Evolutionary conservation across 2,113 vertebrate species (phyloP).

Genomic region (Miniopterus natalensis): DNA sequence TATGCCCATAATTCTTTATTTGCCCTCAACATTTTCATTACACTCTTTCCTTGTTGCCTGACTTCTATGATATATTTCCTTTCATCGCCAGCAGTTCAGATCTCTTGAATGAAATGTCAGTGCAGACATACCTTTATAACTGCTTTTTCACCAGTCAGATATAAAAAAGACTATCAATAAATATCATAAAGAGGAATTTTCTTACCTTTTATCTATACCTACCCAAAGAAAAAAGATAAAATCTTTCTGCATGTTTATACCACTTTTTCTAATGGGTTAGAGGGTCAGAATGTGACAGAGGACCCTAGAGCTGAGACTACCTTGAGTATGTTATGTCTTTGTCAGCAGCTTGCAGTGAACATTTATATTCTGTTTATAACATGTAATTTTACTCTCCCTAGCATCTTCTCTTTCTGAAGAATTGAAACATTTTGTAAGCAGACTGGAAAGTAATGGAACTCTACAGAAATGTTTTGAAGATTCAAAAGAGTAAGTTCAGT

Average conservation of each 20-base stretch:
- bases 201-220: conserved; percentile 49
- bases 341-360: conserved; percentile 11
- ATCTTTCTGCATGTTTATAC: neutral
- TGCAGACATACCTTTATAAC: neutral
- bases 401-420: conserved; percentile 83
- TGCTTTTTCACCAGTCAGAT: neutral
- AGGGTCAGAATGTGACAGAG: neutral
- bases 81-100: neutral
- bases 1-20: neutral
- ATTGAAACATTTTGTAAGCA: conserved; percentile 80
- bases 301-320: neutral
- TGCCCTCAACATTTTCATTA: neutral
- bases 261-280: neutral
- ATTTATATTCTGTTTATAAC: neutral
- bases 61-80: conserved; percentile 15
- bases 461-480: conserved; percentile 84
- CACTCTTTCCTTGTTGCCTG: neutral
- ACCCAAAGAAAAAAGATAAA: neutral
- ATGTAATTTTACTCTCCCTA: conserved; percentile 62
- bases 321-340: neutral
- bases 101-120: conserved; percentile 48
- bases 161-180: conserved; percentile 20
- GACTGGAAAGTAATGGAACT: conserved; percentile 81
- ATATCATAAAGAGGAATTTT: conserved; percentile 33
- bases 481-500: conserved; percentile 74